phyloP scores from a whole-genome alignment of 2,888 invertebrate species.

The Synergus itoensis region DNA sequence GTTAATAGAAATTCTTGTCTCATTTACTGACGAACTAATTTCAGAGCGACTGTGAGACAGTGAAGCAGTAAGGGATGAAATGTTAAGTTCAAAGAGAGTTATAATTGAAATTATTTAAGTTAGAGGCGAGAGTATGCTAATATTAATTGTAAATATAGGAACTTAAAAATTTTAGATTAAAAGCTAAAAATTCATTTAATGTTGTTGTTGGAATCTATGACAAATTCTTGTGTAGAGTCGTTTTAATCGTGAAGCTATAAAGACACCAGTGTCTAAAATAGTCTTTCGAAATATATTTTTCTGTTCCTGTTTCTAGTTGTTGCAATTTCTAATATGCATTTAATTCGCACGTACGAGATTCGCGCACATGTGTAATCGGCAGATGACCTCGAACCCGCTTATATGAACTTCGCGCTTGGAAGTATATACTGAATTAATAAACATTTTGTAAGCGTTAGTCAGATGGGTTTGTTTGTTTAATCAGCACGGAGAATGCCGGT shows the following conservation, averaged over 20 bases:
- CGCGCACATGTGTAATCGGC: constrained; percentile 3
- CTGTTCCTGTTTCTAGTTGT: background rate
- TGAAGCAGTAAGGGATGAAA: background rate
- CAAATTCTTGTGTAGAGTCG: background rate
- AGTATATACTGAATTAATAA: constrained; percentile 33
- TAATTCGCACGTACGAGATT: background rate
- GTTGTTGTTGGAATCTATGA: background rate
- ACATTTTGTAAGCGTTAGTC: constrained; percentile 18
- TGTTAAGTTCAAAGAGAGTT: background rate
- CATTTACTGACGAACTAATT: constrained; percentile 17
- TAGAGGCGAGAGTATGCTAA: no score
- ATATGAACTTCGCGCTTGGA: constrained; percentile 44
- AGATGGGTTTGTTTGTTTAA: constrained; percentile 30
- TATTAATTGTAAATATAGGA: background rate
- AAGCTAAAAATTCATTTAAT: background rate
- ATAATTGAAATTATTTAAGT: background rate
- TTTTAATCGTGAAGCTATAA: background rate
- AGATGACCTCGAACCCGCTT: constrained; percentile 44
- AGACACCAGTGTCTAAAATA: background rate
- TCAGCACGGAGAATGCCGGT: constrained; percentile 28
- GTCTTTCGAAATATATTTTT: background rate
- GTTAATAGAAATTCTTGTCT: constrained; percentile 12
- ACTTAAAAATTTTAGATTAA: background rate
- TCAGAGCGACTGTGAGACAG: background rate
- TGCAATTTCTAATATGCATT: constrained; percentile 1